These are phyloP conservation scores for Mellilla xanthometata DNA, from an alignment of 2,888 invertebrate genomes.

Conservation along the genomic window DNA sequence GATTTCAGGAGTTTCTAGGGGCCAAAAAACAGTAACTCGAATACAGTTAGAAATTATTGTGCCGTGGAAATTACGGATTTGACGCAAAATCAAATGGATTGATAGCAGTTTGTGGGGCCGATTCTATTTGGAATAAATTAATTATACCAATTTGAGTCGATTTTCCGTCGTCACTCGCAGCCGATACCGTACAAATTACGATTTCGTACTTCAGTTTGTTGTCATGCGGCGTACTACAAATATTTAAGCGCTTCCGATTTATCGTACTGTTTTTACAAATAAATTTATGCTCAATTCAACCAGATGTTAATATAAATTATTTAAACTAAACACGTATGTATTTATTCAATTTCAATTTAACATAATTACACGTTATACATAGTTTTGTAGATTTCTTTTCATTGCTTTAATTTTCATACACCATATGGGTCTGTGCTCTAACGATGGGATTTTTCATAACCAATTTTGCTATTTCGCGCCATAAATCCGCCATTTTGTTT, in stretches of 20 bases:
- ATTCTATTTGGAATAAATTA: conserved; percentile 79
- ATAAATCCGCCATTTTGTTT: too few species aligned
- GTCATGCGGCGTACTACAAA: conserved; percentile 44
- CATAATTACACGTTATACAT: too few species aligned
- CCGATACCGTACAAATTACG: conserved; percentile 67
- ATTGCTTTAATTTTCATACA: too few species aligned
- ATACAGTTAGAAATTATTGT: conserved; percentile 79
- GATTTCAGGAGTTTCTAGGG: conserved; percentile 30
- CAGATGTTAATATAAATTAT: too few species aligned
- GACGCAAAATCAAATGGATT: conserved; percentile 77
- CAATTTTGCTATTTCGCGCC: too few species aligned
- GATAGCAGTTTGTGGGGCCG: conserved; percentile 62
- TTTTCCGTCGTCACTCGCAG: conserved; percentile 62
- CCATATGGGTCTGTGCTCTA: too few species aligned
- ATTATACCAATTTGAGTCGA: conserved; percentile 72
- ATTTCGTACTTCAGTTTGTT: conserved; percentile 57
- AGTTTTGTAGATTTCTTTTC: too few species aligned
- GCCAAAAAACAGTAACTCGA: conserved; percentile 64
- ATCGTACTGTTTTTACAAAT: neutral
- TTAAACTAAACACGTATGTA: too few species aligned
- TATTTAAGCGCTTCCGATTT: conserved; percentile 24
- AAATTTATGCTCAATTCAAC: too few species aligned
- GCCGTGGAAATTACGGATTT: conserved; percentile 78
- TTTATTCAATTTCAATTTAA: too few species aligned
- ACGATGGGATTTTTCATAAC: too few species aligned